Evolutionary conservation across 1,140 invertebrate genomes (phyloP).

Genomic region (Lordiphosa collinella): DNA sequence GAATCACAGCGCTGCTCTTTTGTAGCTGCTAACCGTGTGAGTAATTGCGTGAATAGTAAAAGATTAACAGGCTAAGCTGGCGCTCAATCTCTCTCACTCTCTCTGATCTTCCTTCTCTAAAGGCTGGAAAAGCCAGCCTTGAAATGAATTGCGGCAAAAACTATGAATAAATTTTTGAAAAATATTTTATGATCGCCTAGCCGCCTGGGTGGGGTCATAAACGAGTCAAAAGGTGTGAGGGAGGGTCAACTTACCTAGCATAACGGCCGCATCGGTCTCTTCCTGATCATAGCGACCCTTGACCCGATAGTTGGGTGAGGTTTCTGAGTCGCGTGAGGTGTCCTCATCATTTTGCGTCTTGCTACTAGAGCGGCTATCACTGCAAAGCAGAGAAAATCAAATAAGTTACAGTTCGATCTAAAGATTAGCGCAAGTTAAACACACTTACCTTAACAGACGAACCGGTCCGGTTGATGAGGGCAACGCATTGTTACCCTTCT

Average conservation of each 20-base stretch:
- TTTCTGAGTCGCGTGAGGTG: conserved; percentile 93
- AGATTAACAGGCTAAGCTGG: conserved; percentile 69
- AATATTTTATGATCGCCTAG: conserved; percentile 17
- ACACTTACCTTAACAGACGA: conserved; percentile 71
- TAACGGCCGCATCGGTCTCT: conserved; percentile 97
- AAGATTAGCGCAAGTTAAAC: neutral
- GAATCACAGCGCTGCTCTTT: conserved; percentile 21
- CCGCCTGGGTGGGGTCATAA: conserved; percentile 31
- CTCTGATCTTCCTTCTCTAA: no score
- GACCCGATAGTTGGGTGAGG: conserved; percentile 88
- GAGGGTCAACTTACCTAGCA: conserved; percentile 86
- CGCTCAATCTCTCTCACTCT: conserved; percentile 30
- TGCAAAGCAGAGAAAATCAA: conserved; percentile 11
- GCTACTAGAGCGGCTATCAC: conserved; percentile 80
- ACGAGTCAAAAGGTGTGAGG: conserved; percentile 53
- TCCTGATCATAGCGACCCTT: conserved; percentile 92
- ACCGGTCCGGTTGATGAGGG: conserved; percentile 71
- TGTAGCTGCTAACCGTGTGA: conserved; percentile 21
- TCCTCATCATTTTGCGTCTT: conserved; percentile 90
- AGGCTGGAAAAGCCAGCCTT: conserved; percentile 59
- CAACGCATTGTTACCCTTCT: conserved; percentile 73
- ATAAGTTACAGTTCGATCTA: neutral
- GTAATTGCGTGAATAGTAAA: conserved; percentile 62
- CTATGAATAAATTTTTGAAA: conserved; percentile 62
- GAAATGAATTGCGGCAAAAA: conserved; percentile 54